A percentile compares a stretch with the other conserved stretches of the same genome.
These are phyloP conservation scores for Notolabrus celidotus DNA, from an alignment of 2,797 vertebrate genomes.

Conservation along the genomic window DNA sequence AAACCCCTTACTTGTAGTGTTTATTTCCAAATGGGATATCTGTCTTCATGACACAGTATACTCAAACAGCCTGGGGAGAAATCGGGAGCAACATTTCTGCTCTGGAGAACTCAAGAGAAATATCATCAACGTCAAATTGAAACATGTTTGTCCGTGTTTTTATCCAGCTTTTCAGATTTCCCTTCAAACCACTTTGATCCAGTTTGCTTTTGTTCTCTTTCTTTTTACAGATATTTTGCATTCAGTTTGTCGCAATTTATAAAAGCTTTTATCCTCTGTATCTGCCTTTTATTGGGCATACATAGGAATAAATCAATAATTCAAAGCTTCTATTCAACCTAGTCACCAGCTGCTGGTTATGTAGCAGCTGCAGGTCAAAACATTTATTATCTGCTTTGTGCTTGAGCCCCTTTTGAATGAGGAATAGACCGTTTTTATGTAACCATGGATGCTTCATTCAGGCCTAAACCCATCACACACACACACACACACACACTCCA, in stretches of 20 bases:
- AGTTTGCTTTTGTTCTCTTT: neutral
- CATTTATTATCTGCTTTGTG: constrained; percentile 14
- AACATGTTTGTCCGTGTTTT: constrained; percentile 7
- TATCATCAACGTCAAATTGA: constrained; percentile 11
- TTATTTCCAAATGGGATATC: constrained; percentile 1
- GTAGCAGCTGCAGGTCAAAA: constrained; percentile 1
- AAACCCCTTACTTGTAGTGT: constrained; percentile 14
- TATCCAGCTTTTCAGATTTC: neutral
- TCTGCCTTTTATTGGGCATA: neutral
- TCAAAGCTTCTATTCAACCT: neutral
- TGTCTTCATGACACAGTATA: constrained; percentile 12
- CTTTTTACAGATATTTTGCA: neutral
- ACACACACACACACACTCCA: constrained; percentile 14
- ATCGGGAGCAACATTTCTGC: constrained; percentile 1
- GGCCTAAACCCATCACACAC: constrained; percentile 23
- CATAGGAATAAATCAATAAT: constrained; percentile 4
- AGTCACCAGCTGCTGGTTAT: neutral
- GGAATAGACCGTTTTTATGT: constrained; percentile 44
- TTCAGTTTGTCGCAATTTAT: neutral
- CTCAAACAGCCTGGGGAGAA: neutral
- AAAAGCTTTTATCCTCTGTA: neutral
- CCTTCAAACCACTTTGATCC: neutral
- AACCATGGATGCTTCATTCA: constrained; percentile 45
- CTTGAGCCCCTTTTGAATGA: constrained; percentile 16
- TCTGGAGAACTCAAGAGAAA: constrained; percentile 2